Percentiles rank a stretch among this genome's conserved stretches.
Evolutionary conservation across 2,113 vertebrate species (phyloP).

Genomic region (Charina bottae): DNA sequence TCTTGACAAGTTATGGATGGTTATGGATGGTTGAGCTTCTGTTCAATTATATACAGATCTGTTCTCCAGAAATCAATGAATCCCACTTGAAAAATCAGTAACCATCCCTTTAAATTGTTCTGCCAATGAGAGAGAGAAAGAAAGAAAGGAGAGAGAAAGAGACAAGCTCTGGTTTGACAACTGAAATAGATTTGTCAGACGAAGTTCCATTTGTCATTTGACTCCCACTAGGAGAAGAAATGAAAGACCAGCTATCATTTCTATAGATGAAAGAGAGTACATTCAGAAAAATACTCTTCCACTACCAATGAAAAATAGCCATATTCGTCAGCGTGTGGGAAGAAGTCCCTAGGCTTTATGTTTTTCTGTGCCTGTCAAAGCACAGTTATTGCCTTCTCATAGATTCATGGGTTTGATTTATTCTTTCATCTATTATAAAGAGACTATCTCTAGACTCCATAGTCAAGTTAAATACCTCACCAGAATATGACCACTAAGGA

Average conservation of each 20-base stretch:
- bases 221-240: constrained; percentile 9
- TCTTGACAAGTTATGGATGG: not conserved
- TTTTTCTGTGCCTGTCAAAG: not conserved
- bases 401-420: constrained; percentile 15
- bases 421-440: constrained; percentile 2
- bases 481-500: not conserved
- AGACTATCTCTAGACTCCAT: not conserved
- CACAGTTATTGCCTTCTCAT: not conserved
- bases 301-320: constrained; percentile 14
- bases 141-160: not conserved
- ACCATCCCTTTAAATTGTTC: not conserved
- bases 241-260: constrained; percentile 5
- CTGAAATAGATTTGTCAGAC: constrained; percentile 1
- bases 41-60: not conserved
- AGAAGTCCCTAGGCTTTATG: not conserved
- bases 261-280: constrained; percentile 15
- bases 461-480: not conserved
- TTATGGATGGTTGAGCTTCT: not conserved
- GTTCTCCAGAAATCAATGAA: not conserved
- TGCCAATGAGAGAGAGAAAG: not conserved
- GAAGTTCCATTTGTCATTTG: constrained; percentile 10
- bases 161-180: constrained; percentile 1
- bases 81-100: not conserved
- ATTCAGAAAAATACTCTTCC: constrained; percentile 16
- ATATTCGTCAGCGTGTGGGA: constrained; percentile 12